phyloP scores from a whole-genome alignment of 2,113 vertebrate species.

The Sphaerodactylus townsendi region DNA sequence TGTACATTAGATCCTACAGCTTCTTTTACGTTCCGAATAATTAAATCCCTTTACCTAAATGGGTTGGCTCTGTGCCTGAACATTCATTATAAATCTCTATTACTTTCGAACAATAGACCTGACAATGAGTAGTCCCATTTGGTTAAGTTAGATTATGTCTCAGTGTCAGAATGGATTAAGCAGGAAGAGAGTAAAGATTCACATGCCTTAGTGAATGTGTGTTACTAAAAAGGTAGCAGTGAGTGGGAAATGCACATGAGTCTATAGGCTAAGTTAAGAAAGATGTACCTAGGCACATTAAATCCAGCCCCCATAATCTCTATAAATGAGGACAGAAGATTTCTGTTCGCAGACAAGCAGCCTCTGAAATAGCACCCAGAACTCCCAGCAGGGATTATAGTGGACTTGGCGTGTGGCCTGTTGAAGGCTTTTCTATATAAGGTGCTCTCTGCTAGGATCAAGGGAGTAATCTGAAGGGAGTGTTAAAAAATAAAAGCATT shows the following conservation, averaged over 20 bases:
- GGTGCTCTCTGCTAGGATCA: conserved; percentile 59
- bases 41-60: background rate
- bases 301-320: conserved; percentile 61
- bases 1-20: no score
- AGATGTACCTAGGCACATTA: conserved; percentile 63
- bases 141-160: background rate
- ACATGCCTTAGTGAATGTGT: background rate
- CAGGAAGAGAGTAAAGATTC: background rate
- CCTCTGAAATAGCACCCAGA: conserved; percentile 60
- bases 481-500: conserved; percentile 56
- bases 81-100: background rate
- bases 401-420: conserved; percentile 65
- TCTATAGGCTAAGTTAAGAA: conserved; percentile 56
- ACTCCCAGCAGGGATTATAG: conserved; percentile 66
- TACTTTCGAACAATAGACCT: background rate
- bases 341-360: conserved; percentile 62
- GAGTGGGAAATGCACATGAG: conserved; percentile 37
- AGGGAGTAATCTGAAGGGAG: conserved; percentile 45
- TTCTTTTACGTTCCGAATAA: no score
- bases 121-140: background rate
- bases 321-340: conserved; percentile 67
- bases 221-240: background rate
- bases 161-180: background rate
- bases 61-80: background rate
- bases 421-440: conserved; percentile 59